phyloP scores from a whole-genome alignment of 2,888 invertebrate genomes.

The Lasioglossum malachurum region DNA sequence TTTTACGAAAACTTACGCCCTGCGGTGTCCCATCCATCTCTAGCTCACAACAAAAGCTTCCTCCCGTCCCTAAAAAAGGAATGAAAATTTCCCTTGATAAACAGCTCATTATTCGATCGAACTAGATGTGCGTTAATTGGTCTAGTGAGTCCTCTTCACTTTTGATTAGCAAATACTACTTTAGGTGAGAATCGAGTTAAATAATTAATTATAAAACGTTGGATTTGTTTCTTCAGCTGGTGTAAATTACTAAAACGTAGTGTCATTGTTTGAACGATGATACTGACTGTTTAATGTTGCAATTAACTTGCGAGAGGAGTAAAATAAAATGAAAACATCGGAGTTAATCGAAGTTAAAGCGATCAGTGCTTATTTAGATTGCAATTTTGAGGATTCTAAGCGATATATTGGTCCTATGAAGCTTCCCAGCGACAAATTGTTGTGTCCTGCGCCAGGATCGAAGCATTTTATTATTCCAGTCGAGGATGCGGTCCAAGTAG shows the following conservation, averaged over 20 bases:
- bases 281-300: not conserved
- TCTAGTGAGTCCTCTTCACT: no score
- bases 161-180: no score
- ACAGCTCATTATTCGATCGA: not conserved
- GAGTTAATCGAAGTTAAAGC: not conserved
- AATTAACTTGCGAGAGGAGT: not conserved
- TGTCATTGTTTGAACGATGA: not conserved
- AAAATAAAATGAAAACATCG: not conserved
- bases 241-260: not conserved
- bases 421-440: not conserved
- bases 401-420: not conserved
- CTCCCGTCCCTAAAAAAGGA: not conserved
- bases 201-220: not conserved
- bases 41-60: not conserved
- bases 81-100: not conserved
- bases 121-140: not conserved
- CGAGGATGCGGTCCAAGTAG: constrained; percentile 41
- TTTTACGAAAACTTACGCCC: constrained; percentile 35
- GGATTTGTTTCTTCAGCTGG: not conserved
- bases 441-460: not conserved
- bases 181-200: no score
- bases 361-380: not conserved
- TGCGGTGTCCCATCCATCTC: not conserved
- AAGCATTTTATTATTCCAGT: constrained; percentile 4
- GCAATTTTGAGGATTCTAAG: not conserved